phyloP scores from a whole-genome alignment of 2,113 vertebrate species.

The Canis aureus region DNA sequence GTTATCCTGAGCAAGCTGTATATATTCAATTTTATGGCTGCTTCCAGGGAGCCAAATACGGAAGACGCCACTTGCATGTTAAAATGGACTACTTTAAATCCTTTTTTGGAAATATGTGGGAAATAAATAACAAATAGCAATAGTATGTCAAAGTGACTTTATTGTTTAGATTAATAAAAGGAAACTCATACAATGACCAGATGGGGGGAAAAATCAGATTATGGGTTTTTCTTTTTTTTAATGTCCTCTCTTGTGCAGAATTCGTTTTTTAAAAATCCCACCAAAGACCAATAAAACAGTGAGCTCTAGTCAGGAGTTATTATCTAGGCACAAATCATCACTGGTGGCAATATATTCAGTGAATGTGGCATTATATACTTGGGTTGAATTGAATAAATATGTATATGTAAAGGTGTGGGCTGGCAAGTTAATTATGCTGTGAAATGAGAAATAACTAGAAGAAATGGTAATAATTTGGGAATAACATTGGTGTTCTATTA shows the following conservation, averaged over 20 bases:
- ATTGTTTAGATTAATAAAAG: conserved; percentile 71
- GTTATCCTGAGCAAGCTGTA: neutral
- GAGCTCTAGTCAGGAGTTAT: conserved; percentile 69
- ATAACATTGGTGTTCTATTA: conserved; percentile 10
- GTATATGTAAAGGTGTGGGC: conserved; percentile 17
- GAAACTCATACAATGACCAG: conserved; percentile 16
- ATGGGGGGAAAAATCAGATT: conserved; percentile 47
- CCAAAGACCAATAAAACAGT: conserved; percentile 74
- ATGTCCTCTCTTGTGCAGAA: conserved; percentile 65
- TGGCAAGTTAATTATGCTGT: conserved; percentile 14
- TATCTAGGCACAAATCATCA: conserved; percentile 72
- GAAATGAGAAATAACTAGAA: conserved; percentile 35
- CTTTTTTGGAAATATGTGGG: conserved; percentile 27
- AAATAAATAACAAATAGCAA: conserved; percentile 74
- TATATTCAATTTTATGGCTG: conserved; percentile 29
- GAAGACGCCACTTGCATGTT: conserved; percentile 30
- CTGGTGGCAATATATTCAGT: conserved; percentile 33
- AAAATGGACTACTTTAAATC: conserved; percentile 52
- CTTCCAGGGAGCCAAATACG: conserved; percentile 43
- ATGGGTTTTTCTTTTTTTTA: conserved; percentile 51
- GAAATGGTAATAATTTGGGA: conserved; percentile 30
- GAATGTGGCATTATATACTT: neutral
- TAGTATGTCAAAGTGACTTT: conserved; percentile 64
- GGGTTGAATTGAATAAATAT: conserved; percentile 64
- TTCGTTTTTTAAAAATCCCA: conserved; percentile 72